These are phyloP conservation scores for Taenioides sp. DNA, from an alignment of 2,797 vertebrate species.

Conservation along the genomic window DNA sequence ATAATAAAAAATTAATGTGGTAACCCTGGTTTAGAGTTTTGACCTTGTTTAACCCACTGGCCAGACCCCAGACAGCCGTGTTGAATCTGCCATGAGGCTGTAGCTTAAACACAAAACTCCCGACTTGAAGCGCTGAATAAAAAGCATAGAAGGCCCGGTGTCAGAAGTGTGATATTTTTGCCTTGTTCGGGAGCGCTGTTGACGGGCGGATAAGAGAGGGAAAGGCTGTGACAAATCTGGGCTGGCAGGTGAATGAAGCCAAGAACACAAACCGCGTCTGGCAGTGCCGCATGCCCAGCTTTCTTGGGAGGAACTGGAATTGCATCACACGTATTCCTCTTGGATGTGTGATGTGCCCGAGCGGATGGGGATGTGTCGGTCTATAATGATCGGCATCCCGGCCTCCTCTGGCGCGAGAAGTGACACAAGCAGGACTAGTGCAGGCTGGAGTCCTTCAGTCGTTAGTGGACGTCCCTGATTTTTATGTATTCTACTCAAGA, in stretches of 20 bases:
- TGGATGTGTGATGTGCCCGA: background rate
- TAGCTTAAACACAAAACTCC: background rate
- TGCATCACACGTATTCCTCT: slow-evolving; percentile 9
- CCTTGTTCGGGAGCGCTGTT: background rate
- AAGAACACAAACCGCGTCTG: slow-evolving; percentile 32
- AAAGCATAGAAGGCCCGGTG: background rate
- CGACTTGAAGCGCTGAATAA: background rate
- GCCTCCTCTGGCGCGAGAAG: too few relatives aligned
- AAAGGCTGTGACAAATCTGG: slow-evolving; percentile 32
- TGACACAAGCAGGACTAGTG: too few relatives aligned
- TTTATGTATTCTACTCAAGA: too few relatives aligned
- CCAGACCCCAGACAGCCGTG: background rate
- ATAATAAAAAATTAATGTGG: too few relatives aligned
- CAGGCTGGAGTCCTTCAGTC: too few relatives aligned
- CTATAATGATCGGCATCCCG: too few relatives aligned
- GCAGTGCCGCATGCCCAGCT: slow-evolving; percentile 12
- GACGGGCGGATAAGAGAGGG: slow-evolving; percentile 15
- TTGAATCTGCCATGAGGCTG: background rate
- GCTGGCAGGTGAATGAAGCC: slow-evolving; percentile 27
- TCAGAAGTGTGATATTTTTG: slow-evolving; percentile 3
- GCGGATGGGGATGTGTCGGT: slow-evolving; percentile 35
- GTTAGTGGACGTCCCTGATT: too few relatives aligned
- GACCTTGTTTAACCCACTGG: background rate
- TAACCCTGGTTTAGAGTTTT: too few relatives aligned
- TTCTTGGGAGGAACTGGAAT: slow-evolving; percentile 33